These are phyloP conservation scores for Hystrix brachyura DNA, from an alignment of 2,113 vertebrate species.

Conservation along the genomic window DNA sequence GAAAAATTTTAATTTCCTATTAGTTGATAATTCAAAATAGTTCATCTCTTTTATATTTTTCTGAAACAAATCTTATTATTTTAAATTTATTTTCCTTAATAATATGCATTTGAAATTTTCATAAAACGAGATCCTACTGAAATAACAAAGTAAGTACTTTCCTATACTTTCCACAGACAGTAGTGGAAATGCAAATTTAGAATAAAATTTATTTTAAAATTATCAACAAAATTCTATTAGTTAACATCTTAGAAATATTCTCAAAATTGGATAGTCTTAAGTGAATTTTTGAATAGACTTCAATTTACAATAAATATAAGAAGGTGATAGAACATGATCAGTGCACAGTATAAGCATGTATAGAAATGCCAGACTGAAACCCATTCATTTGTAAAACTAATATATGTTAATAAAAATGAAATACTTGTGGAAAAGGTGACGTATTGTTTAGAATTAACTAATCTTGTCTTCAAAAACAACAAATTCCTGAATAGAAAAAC, in stretches of 20 bases:
- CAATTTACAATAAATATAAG: slow-evolving; percentile 8
- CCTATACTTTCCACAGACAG: background rate
- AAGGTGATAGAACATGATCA: background rate
- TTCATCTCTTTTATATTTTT: background rate
- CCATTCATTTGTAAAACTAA: background rate
- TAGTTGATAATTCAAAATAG: background rate
- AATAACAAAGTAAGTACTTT: background rate
- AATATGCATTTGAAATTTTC: background rate
- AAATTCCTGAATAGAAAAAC: background rate
- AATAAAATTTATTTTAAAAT: background rate
- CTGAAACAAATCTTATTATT: background rate
- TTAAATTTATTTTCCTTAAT: slow-evolving; percentile 15
- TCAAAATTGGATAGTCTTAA: background rate
- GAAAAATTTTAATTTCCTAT: background rate
- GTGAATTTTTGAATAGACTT: background rate
- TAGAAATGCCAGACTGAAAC: background rate
- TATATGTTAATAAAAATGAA: background rate
- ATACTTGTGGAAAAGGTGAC: background rate
- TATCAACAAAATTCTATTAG: background rate
- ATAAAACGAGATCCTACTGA: background rate
- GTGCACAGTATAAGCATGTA: too few relatives aligned
- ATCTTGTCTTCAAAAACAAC: background rate
- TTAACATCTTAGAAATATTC: background rate
- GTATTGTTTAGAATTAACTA: background rate
- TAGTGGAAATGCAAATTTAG: background rate